Percentiles rank a stretch among this genome's conserved stretches.
Conservation (phyloP, 2,888 invertebrate species). For the Melikaiella ostensackeni region DNA sequence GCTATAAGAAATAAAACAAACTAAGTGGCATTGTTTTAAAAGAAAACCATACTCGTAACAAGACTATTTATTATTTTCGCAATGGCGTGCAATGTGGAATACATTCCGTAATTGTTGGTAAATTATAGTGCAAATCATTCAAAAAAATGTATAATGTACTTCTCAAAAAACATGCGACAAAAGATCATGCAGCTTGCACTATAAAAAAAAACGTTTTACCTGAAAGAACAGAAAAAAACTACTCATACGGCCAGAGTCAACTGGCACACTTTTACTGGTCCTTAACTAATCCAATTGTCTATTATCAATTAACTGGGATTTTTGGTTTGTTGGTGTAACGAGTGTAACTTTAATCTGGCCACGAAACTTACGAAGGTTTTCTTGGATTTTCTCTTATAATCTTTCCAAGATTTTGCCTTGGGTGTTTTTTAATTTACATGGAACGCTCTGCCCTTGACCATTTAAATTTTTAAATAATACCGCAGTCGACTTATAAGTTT, state of each 20-base stretch:
- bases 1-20: slow-evolving; percentile 66
- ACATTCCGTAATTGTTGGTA: slow-evolving; percentile 22
- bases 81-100: slow-evolving; percentile 24
- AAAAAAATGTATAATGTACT: slow-evolving; percentile 3
- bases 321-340: background rate
- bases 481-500: background rate
- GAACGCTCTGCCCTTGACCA: background rate
- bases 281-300: background rate
- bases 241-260: slow-evolving; percentile 44
- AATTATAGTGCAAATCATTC: slow-evolving; percentile 5
- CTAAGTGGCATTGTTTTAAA: slow-evolving; percentile 42
- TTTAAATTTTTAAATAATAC: background rate
- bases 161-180: slow-evolving; percentile 10
- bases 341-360: slow-evolving; percentile 15
- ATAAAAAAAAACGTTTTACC: slow-evolving; percentile 15
- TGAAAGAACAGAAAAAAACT: slow-evolving; percentile 33
- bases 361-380: slow-evolving; percentile 1
- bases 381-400: slow-evolving; percentile 29
- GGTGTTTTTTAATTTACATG: background rate
- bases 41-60: slow-evolving; percentile 16
- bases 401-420: background rate
- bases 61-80: slow-evolving; percentile 23
- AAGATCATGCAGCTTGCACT: slow-evolving; percentile 25
- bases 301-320: slow-evolving; percentile 13
- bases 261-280: slow-evolving; percentile 48